Conservation (phyloP, 1,140 invertebrate species). For the Leptinotarsa defecta region DNA sequence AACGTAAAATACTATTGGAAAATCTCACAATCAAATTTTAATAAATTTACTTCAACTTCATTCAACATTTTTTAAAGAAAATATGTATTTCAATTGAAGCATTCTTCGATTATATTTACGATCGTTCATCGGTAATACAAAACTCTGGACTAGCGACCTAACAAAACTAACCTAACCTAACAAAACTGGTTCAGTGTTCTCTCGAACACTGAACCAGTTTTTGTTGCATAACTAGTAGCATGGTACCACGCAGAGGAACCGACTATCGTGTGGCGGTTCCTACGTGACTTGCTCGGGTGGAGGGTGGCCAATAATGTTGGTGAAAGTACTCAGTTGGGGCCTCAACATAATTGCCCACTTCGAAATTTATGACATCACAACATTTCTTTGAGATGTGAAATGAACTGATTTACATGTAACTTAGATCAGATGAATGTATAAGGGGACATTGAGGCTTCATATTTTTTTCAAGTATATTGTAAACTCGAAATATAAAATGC, state of each 20-base stretch:
- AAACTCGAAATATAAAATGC: no score
- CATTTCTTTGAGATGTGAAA: constrained; percentile 4
- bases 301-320: constrained; percentile 37
- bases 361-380: constrained; percentile 12
- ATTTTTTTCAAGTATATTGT: no score
- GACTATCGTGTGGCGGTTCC: constrained; percentile 14
- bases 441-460: no score
- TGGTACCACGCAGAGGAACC: constrained; percentile 28
- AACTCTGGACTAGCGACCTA: background rate
- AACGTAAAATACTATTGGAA: no score
- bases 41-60: no score
- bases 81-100: no score
- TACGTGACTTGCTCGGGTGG: constrained; percentile 24
- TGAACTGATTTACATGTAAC: no score
- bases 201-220: constrained; percentile 7
- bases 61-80: no score
- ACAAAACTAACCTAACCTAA: background rate
- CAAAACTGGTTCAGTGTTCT: no score
- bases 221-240: background rate
- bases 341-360: background rate
- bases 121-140: background rate
- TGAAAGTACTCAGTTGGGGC: constrained; percentile 30
- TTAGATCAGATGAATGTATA: no score
- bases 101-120: background rate
- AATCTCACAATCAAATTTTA: no score